Evolutionary conservation across 2,797 vertebrate genomes (phyloP).

Genomic region (Muraenolepis orangiensis): DNA sequence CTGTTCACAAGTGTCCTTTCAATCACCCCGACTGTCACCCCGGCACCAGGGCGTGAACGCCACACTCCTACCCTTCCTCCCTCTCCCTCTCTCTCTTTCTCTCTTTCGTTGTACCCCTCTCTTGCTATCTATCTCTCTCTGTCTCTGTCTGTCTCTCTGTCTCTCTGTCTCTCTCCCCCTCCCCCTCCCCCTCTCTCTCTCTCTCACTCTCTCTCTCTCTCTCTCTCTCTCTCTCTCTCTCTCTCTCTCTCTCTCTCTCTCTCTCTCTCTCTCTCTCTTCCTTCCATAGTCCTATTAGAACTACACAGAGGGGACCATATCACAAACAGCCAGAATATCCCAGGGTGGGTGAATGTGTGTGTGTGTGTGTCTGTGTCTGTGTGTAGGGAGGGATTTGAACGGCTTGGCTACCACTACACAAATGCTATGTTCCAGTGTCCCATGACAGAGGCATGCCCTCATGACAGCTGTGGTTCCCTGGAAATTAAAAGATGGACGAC

Average conservation of each 20-base stretch:
- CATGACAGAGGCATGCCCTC: not conserved
- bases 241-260: too few species aligned
- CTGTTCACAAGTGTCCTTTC: slow-evolving; percentile 37
- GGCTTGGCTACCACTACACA: slow-evolving; percentile 24
- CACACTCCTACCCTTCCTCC: not conserved
- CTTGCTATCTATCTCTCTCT: not conserved
- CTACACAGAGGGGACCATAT: slow-evolving; percentile 21
- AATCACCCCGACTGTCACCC: slow-evolving; percentile 41
- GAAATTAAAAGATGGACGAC: not conserved
- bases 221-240: too few species aligned
- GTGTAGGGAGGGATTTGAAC: slow-evolving; percentile 5
- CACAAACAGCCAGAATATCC: slow-evolving; percentile 18
- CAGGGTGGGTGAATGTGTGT: slow-evolving; percentile 12
- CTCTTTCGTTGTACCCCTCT: too few species aligned
- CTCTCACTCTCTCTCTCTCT: too few species aligned
- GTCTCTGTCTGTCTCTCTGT: not conserved
- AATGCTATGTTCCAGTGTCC: not conserved
- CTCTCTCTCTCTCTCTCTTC: slow-evolving; percentile 21
- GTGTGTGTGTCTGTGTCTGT: slow-evolving; percentile 5
- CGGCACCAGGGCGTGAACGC: slow-evolving; percentile 13
- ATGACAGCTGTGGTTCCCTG: not conserved
- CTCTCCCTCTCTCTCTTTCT: not conserved
- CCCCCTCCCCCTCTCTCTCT: too few species aligned
- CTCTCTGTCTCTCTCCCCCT: too few species aligned
- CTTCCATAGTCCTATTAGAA: slow-evolving; percentile 14